These are phyloP conservation scores for Pseudopleuronectes americanus DNA, from an alignment of 2,797 vertebrate genomes.

Conservation along the genomic window DNA sequence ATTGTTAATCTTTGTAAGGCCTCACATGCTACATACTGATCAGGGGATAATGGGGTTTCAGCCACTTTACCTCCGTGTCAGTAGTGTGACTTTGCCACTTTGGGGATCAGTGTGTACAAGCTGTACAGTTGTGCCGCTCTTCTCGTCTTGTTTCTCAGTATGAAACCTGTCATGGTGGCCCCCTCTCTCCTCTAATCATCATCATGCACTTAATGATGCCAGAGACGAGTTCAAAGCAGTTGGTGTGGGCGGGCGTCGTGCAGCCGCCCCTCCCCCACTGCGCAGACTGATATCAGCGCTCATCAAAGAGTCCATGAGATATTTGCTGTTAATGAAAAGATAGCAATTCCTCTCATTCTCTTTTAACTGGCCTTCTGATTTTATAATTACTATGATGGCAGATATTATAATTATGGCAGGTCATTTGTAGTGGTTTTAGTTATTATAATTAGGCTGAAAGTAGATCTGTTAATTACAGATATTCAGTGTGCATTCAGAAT, in stretches of 20 bases:
- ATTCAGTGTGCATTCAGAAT: conserved; percentile 42
- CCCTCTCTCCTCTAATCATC: conserved; percentile 64
- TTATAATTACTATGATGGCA: conserved; percentile 64
- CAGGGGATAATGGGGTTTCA: background rate
- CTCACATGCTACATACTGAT: background rate
- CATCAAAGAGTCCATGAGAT: conserved; percentile 67
- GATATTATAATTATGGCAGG: conserved; percentile 70
- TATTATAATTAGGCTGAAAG: conserved; percentile 67
- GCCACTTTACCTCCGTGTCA: background rate
- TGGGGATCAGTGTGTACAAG: conserved; percentile 8
- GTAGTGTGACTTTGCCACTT: conserved; percentile 14
- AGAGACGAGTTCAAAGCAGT: conserved; percentile 69
- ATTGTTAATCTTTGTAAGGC: background rate
- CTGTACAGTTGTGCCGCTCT: conserved; percentile 20
- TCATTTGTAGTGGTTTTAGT: conserved; percentile 67
- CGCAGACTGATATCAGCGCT: conserved; percentile 45
- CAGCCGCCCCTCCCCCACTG: conserved; percentile 46
- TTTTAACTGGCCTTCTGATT: conserved; percentile 67
- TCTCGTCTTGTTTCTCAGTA: conserved; percentile 33
- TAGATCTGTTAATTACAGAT: conserved; percentile 63
- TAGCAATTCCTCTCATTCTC: conserved; percentile 56
- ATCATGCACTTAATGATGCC: conserved; percentile 67
- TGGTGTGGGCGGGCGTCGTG: conserved; percentile 50
- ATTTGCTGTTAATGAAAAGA: conserved; percentile 64
- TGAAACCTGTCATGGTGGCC: conserved; percentile 51